Percentiles rank a stretch among this genome's conserved stretches.
phyloP scores from a whole-genome alignment of 2,888 invertebrate genomes.

The Brachypterus glaber region DNA sequence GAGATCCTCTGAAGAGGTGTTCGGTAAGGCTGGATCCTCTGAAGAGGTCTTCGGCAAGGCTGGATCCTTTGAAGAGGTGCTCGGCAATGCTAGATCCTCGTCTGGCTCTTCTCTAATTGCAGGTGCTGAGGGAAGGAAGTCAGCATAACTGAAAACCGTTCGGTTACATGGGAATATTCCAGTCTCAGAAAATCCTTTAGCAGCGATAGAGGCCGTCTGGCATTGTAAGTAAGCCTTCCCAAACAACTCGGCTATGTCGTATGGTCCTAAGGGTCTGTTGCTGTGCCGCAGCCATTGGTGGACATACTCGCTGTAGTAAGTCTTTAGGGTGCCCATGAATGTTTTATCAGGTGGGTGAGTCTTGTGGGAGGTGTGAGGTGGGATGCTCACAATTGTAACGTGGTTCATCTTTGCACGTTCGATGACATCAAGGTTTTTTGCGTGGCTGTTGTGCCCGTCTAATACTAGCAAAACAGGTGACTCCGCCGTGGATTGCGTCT shows the following conservation, averaged over 20 bases:
- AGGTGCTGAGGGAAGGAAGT: constrained; percentile 3
- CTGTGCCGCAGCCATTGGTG: constrained; percentile 5
- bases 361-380: background rate
- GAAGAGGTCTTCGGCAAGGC: constrained; percentile 2
- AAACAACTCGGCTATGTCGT: constrained; percentile 5
- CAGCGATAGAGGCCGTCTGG: constrained; percentile 5
- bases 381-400: background rate
- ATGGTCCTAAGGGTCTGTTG: constrained; percentile 4
- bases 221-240: constrained; percentile 6
- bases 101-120: constrained; percentile 4
- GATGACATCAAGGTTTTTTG: background rate
- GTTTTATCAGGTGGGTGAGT: background rate
- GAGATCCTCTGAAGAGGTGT: constrained; percentile 3
- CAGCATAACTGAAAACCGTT: constrained; percentile 2
- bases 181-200: constrained; percentile 5
- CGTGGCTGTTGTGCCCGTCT: background rate
- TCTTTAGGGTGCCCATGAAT: no score
- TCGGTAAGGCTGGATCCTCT: no score
- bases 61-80: constrained; percentile 4
- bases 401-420: background rate
- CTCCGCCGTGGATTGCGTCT: background rate
- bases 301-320: constrained; percentile 4
- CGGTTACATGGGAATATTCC: constrained; percentile 6
- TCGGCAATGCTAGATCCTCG: constrained; percentile 2
- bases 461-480: background rate